phyloP scores from a whole-genome alignment of 2,888 invertebrate genomes.

The Hyposoter dolosus region DNA sequence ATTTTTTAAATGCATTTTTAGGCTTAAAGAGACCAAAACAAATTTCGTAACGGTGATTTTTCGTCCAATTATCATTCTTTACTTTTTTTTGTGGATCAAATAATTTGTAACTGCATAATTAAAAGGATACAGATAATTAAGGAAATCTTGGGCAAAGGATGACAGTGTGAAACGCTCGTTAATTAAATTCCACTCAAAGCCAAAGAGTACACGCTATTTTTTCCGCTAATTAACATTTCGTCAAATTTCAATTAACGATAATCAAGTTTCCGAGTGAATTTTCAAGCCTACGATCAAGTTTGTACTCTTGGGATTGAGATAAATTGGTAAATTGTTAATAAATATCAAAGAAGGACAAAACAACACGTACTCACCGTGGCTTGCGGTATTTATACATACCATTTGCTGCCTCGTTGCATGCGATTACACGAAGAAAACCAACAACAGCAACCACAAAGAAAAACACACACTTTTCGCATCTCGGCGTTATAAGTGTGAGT shows the following conservation, averaged over 20 bases:
- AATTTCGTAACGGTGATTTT: not conserved
- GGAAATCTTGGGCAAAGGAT: slow-evolving; percentile 7
- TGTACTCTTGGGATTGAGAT: not conserved
- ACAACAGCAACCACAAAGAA: slow-evolving; percentile 31
- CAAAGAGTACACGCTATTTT: not conserved
- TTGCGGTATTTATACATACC: slow-evolving; percentile 68
- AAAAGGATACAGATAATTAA: not conserved
- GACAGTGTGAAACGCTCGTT: slow-evolving; percentile 33
- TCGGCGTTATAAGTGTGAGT: not conserved
- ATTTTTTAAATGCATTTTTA: not conserved
- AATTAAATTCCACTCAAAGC: not conserved
- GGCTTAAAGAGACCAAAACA: not conserved
- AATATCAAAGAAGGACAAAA: slow-evolving; percentile 38
- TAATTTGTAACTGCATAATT: not conserved
- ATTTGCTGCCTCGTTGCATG: slow-evolving; percentile 69
- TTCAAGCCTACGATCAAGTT: not conserved
- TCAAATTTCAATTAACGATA: slow-evolving; percentile 3
- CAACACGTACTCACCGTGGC: slow-evolving; percentile 70
- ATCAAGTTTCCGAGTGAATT: not conserved
- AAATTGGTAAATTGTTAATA: not conserved
- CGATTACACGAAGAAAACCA: slow-evolving; percentile 42
- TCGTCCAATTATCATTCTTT: not conserved
- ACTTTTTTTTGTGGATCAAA: not conserved
- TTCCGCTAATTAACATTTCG: not conserved
- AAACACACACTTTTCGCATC: slow-evolving; percentile 56